Base-by-base conservation (phyloP, 2,113 vertebrate genomes). In the Mixornis gularis region DNA sequence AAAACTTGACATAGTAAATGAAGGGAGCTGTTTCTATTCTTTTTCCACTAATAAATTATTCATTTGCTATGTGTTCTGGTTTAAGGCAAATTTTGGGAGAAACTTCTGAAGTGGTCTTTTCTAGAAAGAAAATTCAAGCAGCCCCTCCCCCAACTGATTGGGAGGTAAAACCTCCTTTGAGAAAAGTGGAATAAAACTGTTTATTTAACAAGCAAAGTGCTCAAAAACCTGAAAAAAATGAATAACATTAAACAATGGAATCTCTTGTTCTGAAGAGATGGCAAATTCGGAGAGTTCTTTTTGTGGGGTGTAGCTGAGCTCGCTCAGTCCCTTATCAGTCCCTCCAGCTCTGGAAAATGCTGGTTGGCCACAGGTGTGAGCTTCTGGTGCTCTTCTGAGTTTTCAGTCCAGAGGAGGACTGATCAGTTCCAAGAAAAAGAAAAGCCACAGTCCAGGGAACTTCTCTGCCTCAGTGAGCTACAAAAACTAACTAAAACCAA, bases 81-180 rank as follows among this genome's bases (percentile, higher is more conserved):
- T 49, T 76, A 26, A 18, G 10, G 6, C 9, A 60, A 32, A 40
- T 32, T 32, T 49, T 38, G 56, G 20, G 21, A 32, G 9, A 7
- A 49, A 25, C 10, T 32, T 76, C 6, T 49, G 9, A 32, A 49
- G 17, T 26, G 3, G 2, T 49, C 44, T 60, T 60, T 60, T 40
- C 20, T 49, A 40, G 17, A 76, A 49, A 20, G 7, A 12, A 49
- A 62, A 32, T 60, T 49, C 44, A 26, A 62, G 7, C 1, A 0
- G 1, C 10, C 2, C 4, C 10, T 48, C 4, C 3, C 17, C 13
- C 44, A 32, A 1, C 12, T 1, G 2, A 6, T 76, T 3, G 0
- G 13, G 34, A 76, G 17, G 17, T 60, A 60, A 60, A 60, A 49
- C 5, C 13, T 49, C 34, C 21, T 48, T 38, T 3, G 2, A 40